Conservation (phyloP, 2,113 vertebrate genomes). For the Micronycteris hirsuta region DNA sequence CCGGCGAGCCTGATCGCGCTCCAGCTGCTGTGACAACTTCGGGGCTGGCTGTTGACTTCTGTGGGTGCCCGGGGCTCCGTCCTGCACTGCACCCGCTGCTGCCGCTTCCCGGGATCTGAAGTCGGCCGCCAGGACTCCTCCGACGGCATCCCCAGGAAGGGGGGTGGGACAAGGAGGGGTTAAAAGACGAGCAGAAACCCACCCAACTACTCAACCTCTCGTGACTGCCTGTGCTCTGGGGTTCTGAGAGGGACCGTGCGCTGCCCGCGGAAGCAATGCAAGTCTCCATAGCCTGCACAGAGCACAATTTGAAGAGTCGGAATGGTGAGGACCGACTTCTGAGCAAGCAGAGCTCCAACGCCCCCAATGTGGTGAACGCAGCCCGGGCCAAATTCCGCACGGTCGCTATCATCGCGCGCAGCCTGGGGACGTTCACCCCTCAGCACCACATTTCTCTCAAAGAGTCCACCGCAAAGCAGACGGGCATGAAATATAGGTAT, state of each 20-base stretch:
- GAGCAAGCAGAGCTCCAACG: constrained; percentile 92
- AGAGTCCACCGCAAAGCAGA: constrained; percentile 98
- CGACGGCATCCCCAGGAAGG: neutral
- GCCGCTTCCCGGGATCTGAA: neutral
- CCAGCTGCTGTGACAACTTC: constrained; percentile 51
- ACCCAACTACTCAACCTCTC: constrained; percentile 10
- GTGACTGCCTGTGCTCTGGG: constrained; percentile 43
- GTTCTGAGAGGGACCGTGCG: constrained; percentile 64
- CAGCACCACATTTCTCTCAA: constrained; percentile 98
- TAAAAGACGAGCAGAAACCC: neutral
- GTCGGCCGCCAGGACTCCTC: neutral
- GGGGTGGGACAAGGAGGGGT: neutral
- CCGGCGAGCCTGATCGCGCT: neutral
- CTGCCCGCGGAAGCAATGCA: constrained; percentile 87
- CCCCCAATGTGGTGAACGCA: constrained; percentile 94
- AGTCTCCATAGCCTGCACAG: constrained; percentile 99
- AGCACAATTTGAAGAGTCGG: constrained; percentile 96
- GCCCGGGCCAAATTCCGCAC: constrained; percentile 96
- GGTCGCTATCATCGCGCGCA: constrained; percentile 97
- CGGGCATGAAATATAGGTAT: constrained; percentile 99
- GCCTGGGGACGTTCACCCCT: constrained; percentile 95
- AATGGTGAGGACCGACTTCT: constrained; percentile 93
- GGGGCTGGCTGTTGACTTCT: neutral
- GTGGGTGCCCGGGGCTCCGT: neutral
- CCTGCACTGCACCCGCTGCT: constrained; percentile 25